Conservation (phyloP, 2,888 invertebrate species). For the Acholoe squamosa region DNA sequence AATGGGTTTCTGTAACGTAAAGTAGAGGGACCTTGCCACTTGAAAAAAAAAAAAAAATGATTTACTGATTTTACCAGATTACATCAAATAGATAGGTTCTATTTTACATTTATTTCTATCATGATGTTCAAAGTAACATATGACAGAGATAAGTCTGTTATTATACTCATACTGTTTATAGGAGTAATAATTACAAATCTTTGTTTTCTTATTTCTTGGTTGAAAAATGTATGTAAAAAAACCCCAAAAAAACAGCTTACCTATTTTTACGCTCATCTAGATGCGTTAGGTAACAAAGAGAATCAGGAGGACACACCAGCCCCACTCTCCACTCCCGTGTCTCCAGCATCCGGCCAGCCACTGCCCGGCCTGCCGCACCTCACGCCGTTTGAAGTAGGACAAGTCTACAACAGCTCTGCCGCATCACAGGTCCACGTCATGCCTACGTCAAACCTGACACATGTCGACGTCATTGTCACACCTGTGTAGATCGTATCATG, state of each 20-base stretch:
- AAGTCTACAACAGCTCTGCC: slow-evolving; percentile 96
- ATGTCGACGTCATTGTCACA: slow-evolving; percentile 60
- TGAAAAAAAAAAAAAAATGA: too few relatives aligned
- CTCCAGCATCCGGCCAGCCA: background rate
- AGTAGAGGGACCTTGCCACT: too few relatives aligned
- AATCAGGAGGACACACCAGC: slow-evolving; percentile 93
- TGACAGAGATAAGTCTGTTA: too few relatives aligned
- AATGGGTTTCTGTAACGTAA: too few relatives aligned
- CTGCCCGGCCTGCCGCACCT: slow-evolving; percentile 20
- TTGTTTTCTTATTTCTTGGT: too few relatives aligned
- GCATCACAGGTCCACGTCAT: slow-evolving; percentile 95
- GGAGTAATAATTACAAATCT: too few relatives aligned
- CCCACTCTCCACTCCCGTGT: slow-evolving; percentile 63
- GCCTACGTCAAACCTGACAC: slow-evolving; percentile 79
- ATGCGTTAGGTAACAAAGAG: slow-evolving; percentile 84
- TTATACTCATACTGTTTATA: too few relatives aligned
- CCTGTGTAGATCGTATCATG: background rate
- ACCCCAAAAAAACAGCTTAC: background rate
- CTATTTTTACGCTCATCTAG: background rate
- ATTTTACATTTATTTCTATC: too few relatives aligned
- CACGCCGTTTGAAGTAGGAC: slow-evolving; percentile 90
- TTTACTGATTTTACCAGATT: too few relatives aligned
- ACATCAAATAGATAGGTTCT: too few relatives aligned
- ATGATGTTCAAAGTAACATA: too few relatives aligned
- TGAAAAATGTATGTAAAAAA: too few relatives aligned